Base-by-base conservation (phyloP, 1,140 invertebrate genomes). In the Achroia grisella region DNA sequence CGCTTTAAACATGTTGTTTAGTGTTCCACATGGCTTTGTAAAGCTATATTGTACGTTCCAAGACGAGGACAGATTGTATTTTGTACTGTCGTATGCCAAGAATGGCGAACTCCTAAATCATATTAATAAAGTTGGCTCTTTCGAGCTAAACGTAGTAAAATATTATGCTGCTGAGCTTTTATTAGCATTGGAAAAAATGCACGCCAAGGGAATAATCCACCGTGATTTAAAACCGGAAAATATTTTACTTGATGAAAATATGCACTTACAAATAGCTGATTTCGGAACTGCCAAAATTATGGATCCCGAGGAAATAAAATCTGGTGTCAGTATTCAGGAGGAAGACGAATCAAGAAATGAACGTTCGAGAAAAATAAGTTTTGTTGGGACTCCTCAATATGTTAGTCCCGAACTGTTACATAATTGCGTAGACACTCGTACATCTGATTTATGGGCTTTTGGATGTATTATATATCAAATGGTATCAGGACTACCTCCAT, bases 371-470 rank as follows among this genome's bases (percentile, higher is more conserved):
- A 89, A 89, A 56, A 94, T 94, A 67, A 98, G 97, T 70, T 99
- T 99, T 86, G 97, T 99, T 4, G 98, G 98, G n/a, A 99, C 98
- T 10, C 97, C 98, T 0, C 97, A 99, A 76, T 99, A 99, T 86
- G 97, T 99, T 0, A 98, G 97, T 34, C 98, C 98, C 4, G 98
- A 99, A 85, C 88, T 99, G 10, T 85, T 99, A 2, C 93, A 93
- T 23, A 93, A 95, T 69, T 93, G 94, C 60, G 89, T 89, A 1
- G 91, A 93, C 13, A 93, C 92, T 12, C 90, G 89, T 50, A 92
- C 95, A 10, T 95, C 95, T 4, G 98, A 99, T 86, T 87, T 99
- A n/a, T 99, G 98, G 98, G 98, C 98, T 0, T 87, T 98, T 17
- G 98, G 97, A 4, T 99, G 97, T 80, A 98, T 99, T 47, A 87